Conservation (phyloP, 2,797 vertebrate genomes). For the Argya squamiceps region DNA sequence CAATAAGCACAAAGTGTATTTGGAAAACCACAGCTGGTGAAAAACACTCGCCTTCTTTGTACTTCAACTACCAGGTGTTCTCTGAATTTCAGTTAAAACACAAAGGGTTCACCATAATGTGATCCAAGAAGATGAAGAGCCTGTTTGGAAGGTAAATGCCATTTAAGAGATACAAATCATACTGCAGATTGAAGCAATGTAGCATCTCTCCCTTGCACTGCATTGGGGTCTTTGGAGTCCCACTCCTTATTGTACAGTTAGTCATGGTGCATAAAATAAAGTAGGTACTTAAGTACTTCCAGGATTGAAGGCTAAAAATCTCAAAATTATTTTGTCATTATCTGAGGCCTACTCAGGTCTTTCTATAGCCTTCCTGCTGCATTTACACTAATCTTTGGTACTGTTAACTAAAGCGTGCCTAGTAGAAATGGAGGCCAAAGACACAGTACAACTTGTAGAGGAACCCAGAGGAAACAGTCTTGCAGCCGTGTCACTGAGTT, state of each 20-base stretch:
- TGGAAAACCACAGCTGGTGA: background rate
- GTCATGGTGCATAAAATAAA: background rate
- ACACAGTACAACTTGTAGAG: background rate
- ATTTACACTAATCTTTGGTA: background rate
- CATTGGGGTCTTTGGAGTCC: background rate
- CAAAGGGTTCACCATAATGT: background rate
- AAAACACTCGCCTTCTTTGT: fast-evolving
- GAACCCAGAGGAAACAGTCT: background rate
- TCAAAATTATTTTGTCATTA: background rate
- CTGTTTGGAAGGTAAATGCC: background rate
- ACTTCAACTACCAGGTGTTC: background rate
- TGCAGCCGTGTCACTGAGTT: background rate
- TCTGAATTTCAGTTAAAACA: background rate
- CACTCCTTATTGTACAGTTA: background rate
- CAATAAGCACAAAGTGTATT: background rate
- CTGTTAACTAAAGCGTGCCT: background rate
- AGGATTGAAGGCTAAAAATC: background rate
- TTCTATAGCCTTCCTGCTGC: background rate
- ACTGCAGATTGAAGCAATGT: background rate
- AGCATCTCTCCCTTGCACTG: background rate
- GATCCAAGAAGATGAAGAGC: background rate
- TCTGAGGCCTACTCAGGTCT: background rate
- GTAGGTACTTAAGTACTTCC: background rate
- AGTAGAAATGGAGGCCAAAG: background rate
- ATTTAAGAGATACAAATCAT: background rate